These are phyloP conservation scores for Ctenoplectra terminalis DNA, from an alignment of 1,140 invertebrate species.

Conservation along the genomic window DNA sequence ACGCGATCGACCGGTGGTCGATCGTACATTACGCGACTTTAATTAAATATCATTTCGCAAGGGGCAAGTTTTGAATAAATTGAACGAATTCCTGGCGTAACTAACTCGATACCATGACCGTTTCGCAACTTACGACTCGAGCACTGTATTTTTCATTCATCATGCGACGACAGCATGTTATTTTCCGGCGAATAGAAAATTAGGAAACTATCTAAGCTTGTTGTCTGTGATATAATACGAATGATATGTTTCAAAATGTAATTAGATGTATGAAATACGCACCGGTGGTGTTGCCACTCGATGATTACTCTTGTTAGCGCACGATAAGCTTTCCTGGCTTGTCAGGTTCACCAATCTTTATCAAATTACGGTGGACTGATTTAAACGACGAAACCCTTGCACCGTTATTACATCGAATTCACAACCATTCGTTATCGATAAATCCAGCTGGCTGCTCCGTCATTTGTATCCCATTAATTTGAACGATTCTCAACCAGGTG, in stretches of 20 bases:
- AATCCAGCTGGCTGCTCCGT: neutral
- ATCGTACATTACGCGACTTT: constrained; percentile 28
- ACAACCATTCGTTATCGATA: too few species aligned
- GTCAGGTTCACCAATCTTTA: neutral
- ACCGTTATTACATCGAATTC: neutral
- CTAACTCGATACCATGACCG: neutral
- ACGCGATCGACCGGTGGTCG: neutral
- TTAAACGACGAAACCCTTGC: neutral
- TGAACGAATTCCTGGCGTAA: constrained; percentile 4
- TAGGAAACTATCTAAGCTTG: neutral
- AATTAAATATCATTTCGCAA: constrained; percentile 41
- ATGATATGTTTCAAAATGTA: neutral
- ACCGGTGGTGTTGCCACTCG: neutral
- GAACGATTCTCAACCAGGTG: neutral
- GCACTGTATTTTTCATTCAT: constrained; percentile 39
- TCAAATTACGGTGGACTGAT: neutral
- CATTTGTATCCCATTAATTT: neutral
- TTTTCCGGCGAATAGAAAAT: constrained; percentile 24
- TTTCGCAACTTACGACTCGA: constrained; percentile 13
- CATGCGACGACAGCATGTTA: constrained; percentile 22
- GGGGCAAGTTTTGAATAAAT: constrained; percentile 2
- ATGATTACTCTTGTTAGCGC: neutral
- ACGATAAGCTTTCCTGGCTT: neutral
- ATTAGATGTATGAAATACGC: neutral
- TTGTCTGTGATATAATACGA: neutral